These are phyloP conservation scores for Pelvicachromis taeniatus DNA, from an alignment of 2,113 vertebrate species.

Conservation along the genomic window DNA sequence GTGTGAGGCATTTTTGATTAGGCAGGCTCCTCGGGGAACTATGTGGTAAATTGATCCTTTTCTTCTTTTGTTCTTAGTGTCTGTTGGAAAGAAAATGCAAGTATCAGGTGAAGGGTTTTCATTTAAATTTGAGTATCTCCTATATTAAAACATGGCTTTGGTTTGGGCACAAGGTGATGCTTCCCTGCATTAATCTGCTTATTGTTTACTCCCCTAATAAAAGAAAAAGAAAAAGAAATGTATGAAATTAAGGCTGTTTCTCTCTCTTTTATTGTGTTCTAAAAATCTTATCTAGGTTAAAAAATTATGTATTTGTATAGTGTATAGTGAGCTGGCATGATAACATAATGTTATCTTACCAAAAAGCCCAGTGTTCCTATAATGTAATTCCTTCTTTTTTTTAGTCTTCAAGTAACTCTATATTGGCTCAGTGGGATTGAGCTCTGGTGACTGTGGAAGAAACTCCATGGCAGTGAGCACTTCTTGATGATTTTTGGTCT, in stretches of 20 bases:
- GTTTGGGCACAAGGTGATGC: neutral
- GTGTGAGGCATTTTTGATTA: constrained; percentile 39
- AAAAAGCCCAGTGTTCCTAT: neutral
- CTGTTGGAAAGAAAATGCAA: neutral
- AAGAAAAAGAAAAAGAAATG: neutral
- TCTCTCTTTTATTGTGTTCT: neutral
- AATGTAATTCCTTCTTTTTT: neutral
- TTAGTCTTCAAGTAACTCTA: neutral
- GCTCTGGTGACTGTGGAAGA: neutral
- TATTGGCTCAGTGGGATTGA: neutral
- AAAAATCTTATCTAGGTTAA: neutral
- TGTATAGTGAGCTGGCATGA: neutral
- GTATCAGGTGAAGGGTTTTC: neutral
- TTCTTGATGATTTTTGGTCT: neutral
- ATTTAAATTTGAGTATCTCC: neutral
- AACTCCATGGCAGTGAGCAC: neutral
- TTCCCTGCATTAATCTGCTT: neutral
- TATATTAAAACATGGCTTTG: neutral
- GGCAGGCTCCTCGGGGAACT: neutral
- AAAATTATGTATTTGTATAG: neutral
- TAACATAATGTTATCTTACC: neutral
- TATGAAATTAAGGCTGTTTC: neutral
- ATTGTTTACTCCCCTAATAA: neutral
- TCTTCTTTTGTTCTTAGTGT: neutral
- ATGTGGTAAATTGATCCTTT: neutral